Percentiles rank a stretch among this genome's conserved stretches.
Conservation (phyloP, 2,888 invertebrate species). For the Drosophila diplacantha region DNA sequence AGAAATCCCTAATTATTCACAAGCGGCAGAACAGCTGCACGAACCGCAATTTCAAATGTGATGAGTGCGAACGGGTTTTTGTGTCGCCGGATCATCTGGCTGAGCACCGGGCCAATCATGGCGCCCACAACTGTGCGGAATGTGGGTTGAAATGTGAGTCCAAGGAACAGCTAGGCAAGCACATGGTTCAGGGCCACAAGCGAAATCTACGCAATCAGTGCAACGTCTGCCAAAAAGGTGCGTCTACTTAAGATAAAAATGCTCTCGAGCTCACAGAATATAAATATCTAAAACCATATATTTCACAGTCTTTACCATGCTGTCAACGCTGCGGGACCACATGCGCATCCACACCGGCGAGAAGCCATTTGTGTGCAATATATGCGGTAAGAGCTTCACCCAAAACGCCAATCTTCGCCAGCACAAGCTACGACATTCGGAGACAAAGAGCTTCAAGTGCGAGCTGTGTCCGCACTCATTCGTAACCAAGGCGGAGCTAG, state of each 20-base stretch:
- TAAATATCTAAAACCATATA: neutral
- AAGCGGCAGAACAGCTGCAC: constrained; percentile 78
- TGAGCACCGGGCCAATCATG: constrained; percentile 78
- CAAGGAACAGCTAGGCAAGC: constrained; percentile 78
- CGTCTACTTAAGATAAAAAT: constrained; percentile 1
- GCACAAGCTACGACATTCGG: constrained; percentile 80
- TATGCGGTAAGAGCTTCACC: constrained; percentile 81
- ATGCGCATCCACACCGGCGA: constrained; percentile 81
- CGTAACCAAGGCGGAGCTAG: constrained; percentile 79
- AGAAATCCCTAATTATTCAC: constrained; percentile 73
- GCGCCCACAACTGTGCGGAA: constrained; percentile 65
- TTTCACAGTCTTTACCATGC: constrained; percentile 78
- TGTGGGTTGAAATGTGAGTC: constrained; percentile 78
- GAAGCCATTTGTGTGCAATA: constrained; percentile 80
- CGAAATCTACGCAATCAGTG: constrained; percentile 79
- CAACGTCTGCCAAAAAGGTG: constrained; percentile 74
- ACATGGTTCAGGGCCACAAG: constrained; percentile 78
- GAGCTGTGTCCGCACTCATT: constrained; percentile 78
- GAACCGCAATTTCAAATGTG: constrained; percentile 78
- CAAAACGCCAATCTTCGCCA: constrained; percentile 82
- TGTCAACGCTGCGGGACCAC: constrained; percentile 81
- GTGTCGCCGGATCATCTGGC: constrained; percentile 80
- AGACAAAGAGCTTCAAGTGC: constrained; percentile 78
- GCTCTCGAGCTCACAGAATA: neutral
- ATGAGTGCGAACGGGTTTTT: constrained; percentile 79